Evolutionary conservation across 2,113 vertebrate genomes (phyloP).

Genomic region (Micronisus gabar): DNA sequence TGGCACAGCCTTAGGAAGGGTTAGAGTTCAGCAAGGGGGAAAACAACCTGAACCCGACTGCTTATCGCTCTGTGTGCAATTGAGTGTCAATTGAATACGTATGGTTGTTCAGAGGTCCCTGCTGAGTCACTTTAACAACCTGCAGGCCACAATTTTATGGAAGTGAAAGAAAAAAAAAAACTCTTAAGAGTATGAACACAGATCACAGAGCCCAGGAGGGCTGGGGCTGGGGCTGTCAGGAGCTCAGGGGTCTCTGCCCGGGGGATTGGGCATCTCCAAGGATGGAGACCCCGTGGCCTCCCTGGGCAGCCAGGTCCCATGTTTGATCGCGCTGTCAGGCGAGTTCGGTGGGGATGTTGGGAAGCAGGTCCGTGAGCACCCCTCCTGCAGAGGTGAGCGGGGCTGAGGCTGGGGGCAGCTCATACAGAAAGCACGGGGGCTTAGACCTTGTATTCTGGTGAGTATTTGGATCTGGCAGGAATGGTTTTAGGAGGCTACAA

Average conservation of each 20-base stretch:
- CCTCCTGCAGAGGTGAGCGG: not conserved
- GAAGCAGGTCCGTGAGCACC: not conserved
- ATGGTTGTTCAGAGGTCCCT: not conserved
- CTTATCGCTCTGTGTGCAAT: not conserved
- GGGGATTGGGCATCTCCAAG: not conserved
- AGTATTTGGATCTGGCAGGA: not conserved
- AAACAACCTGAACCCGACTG: accelerated
- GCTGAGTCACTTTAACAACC: not conserved
- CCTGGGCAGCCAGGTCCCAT: accelerated
- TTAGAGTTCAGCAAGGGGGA: not conserved
- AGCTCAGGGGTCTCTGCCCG: not conserved
- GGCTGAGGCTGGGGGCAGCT: not conserved
- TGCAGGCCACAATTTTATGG: not conserved
- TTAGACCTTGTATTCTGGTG: not conserved
- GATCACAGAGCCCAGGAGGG: not conserved
- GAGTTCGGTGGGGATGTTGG: accelerated
- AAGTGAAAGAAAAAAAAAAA: not conserved
- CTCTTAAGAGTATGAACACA: no score
- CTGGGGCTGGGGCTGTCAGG: no score
- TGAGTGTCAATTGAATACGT: accelerated
- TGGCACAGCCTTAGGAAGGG: not conserved
- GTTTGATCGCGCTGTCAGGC: accelerated
- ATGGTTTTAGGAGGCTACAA: not conserved
- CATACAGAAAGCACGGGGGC: accelerated
- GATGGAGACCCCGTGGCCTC: no score